Evolutionary conservation across 2,797 vertebrate species (phyloP).

Genomic region (Lepilemur ruficaudatus): DNA sequence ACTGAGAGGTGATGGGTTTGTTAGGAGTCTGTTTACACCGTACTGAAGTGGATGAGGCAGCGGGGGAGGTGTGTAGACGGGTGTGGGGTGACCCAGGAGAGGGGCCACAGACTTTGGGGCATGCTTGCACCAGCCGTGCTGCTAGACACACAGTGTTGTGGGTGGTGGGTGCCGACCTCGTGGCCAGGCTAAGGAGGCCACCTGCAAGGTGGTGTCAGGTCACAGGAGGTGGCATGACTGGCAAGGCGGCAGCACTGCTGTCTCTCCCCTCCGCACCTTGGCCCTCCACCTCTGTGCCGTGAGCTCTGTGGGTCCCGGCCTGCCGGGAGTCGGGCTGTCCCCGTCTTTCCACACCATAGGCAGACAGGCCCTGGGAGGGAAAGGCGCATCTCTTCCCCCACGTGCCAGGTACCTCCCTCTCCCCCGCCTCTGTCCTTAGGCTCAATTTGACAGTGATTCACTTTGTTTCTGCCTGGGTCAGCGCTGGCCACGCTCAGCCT

Average conservation of each 20-base stretch:
- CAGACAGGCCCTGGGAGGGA: not conserved
- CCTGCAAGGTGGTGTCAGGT: not conserved
- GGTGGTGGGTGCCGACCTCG: fast-evolving
- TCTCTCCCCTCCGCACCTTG: not conserved
- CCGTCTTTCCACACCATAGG: not conserved
- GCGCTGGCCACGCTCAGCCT: fast-evolving
- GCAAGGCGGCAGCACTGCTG: no score
- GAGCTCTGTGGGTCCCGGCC: not conserved
- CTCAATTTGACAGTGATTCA: not conserved
- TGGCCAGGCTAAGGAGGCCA: not conserved
- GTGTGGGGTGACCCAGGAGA: not conserved
- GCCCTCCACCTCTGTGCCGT: not conserved
- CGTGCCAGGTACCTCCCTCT: not conserved
- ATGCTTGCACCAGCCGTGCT: not conserved
- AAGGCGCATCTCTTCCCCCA: not conserved
- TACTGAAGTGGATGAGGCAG: not conserved
- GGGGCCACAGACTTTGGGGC: not conserved
- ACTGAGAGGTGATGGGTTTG: not conserved
- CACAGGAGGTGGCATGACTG: not conserved
- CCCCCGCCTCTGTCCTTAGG: not conserved
- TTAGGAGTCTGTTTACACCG: not conserved
- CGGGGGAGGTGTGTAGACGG: fast-evolving
- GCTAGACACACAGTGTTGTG: fast-evolving
- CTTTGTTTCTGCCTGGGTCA: not conserved
- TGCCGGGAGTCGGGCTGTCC: fast-evolving